phyloP scores from a whole-genome alignment of 2,888 invertebrate genomes.

The Stenurella melanura region DNA sequence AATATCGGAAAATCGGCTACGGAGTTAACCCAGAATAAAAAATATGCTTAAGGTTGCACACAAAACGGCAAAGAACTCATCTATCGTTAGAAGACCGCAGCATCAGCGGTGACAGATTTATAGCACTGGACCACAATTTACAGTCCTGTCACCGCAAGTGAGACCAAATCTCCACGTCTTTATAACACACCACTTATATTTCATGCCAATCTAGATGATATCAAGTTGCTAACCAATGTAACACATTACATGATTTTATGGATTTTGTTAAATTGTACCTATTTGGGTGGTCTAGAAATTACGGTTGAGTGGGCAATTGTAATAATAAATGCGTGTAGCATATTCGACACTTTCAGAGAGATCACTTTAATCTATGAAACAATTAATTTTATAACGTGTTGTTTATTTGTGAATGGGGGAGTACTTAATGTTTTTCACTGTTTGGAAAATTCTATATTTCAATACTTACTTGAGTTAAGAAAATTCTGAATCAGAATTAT shows the following conservation, averaged over 20 bases:
- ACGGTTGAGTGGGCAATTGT: neutral
- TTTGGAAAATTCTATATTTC: no score
- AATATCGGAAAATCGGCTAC: no score
- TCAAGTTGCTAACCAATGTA: constrained; percentile 32
- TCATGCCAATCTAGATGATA: constrained; percentile 49
- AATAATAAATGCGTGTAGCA: no score
- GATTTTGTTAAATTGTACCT: constrained; percentile 6
- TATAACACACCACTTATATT: constrained; percentile 42
- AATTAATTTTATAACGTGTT: no score
- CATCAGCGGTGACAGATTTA: constrained; percentile 52
- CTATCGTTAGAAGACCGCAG: constrained; percentile 46
- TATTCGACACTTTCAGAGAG: no score
- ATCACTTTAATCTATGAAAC: no score
- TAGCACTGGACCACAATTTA: constrained; percentile 51
- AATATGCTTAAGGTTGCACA: constrained; percentile 45
- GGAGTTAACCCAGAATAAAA: neutral
- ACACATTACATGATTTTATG: constrained; percentile 25
- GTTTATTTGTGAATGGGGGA: no score
- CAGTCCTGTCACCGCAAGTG: constrained; percentile 49
- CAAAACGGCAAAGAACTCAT: constrained; percentile 56
- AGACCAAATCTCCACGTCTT: constrained; percentile 50
- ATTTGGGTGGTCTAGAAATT: constrained; percentile 23
- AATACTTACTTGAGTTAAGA: no score
- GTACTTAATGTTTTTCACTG: no score
- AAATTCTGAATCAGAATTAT: no score